phyloP scores from a whole-genome alignment of 1,140 invertebrate genomes.

The Temnothorax nylanderi region DNA sequence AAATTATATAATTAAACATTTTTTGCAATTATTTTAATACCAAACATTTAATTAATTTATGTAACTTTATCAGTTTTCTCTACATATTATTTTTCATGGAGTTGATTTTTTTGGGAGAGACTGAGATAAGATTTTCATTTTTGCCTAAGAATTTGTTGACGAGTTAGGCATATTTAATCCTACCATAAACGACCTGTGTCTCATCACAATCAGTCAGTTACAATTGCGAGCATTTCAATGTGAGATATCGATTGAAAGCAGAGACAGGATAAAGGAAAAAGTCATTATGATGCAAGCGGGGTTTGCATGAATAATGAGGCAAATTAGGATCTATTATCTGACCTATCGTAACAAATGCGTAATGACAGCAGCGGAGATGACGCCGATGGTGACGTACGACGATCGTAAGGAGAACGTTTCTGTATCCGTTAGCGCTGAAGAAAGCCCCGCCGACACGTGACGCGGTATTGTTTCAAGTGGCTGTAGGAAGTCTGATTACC shows the following conservation, averaged over 20 bases:
- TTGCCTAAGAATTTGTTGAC: neutral
- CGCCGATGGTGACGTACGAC: constrained; percentile 13
- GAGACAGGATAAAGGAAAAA: constrained; percentile 9
- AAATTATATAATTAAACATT: too few species aligned
- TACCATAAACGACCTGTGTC: neutral
- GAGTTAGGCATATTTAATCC: neutral
- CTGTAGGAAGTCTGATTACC: constrained; percentile 57
- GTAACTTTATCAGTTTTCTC: neutral
- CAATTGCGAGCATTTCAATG: neutral
- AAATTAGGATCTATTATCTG: constrained; percentile 62
- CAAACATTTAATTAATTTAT: neutral
- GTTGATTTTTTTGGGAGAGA: neutral
- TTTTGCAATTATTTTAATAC: too few species aligned
- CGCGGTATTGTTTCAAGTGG: constrained; percentile 51
- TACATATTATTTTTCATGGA: neutral
- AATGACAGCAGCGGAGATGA: constrained; percentile 54
- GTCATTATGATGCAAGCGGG: constrained; percentile 37
- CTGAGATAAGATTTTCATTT: neutral
- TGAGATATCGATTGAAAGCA: constrained; percentile 10
- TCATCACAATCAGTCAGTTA: constrained; percentile 14
- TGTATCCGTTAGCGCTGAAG: constrained; percentile 38
- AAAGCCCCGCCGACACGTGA: constrained; percentile 31
- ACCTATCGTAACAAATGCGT: constrained; percentile 65
- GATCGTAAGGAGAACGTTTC: constrained; percentile 40
- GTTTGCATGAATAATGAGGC: constrained; percentile 55